Conservation (phyloP, 2,113 vertebrate genomes). For the Oceanodroma tethys region DNA sequence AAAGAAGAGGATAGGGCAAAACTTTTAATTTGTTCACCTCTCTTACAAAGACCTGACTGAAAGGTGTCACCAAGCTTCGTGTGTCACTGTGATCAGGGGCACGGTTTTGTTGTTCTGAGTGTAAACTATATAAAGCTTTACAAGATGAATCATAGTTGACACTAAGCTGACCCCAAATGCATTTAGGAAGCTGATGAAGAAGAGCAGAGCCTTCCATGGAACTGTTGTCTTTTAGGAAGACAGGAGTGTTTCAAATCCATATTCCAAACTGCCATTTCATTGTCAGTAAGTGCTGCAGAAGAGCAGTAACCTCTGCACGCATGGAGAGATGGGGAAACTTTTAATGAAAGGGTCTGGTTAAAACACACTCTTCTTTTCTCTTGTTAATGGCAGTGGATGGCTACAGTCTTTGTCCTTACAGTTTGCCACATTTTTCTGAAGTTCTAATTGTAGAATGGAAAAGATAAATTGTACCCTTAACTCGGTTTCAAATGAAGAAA, state of each 20-base stretch:
- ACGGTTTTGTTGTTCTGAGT: not conserved
- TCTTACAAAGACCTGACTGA: not conserved
- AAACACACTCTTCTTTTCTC: not conserved
- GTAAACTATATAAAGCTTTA: slow-evolving; percentile 47
- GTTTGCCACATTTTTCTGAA: not conserved
- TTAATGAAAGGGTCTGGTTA: slow-evolving; percentile 38
- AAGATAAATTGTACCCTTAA: not conserved
- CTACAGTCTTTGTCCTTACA: not conserved
- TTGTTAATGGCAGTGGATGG: not conserved
- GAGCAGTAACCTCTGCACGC: slow-evolving; percentile 23
- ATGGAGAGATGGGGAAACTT: slow-evolving; percentile 20
- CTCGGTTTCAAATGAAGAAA: not conserved
- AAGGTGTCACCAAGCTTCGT: not conserved
- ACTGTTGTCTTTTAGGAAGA: slow-evolving; percentile 17
- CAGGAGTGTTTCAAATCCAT: slow-evolving; percentile 29
- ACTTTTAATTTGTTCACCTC: slow-evolving; percentile 38
- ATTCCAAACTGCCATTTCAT: slow-evolving; percentile 32
- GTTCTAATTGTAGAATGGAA: not conserved
- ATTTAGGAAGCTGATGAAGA: slow-evolving; percentile 53
- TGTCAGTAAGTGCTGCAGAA: slow-evolving; percentile 21
- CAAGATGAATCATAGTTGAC: slow-evolving; percentile 53
- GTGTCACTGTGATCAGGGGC: not conserved
- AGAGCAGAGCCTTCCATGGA: not conserved
- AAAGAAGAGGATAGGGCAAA: not conserved
- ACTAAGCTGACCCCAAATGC: slow-evolving; percentile 26